Evolutionary conservation across 2,113 vertebrate species (phyloP).

Genomic region (Nannobrachium achirus): DNA sequence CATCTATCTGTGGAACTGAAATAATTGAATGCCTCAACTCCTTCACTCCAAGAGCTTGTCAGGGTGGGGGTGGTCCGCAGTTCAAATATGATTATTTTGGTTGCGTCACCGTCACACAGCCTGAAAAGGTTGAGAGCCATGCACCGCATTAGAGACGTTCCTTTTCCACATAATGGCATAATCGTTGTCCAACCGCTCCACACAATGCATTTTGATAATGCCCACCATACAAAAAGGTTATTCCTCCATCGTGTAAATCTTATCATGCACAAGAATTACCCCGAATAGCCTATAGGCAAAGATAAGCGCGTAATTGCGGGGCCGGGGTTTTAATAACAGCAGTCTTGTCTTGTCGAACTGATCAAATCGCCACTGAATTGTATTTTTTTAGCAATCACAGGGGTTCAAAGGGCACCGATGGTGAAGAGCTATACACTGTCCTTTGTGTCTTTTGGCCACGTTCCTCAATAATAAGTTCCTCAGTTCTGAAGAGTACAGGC

Average conservation of each 20-base stretch:
- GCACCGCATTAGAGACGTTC: conserved; percentile 11
- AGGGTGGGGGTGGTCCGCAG: too few species aligned
- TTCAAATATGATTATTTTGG: too few species aligned
- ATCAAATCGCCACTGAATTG: conserved; percentile 4
- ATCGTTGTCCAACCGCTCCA: conserved; percentile 6
- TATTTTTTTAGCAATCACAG: neutral
- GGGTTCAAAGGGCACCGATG: conserved; percentile 2
- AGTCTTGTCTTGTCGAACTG: neutral
- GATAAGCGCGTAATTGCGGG: neutral
- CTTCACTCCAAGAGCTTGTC: too few species aligned
- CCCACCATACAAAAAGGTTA: neutral
- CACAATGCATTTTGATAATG: conserved; percentile 6
- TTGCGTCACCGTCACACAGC: too few species aligned
- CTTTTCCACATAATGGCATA: conserved; percentile 1
- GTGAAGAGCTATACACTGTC: neutral
- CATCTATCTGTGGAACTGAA: too few species aligned
- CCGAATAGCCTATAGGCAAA: neutral
- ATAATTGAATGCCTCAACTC: too few species aligned
- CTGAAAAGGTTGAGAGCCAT: too few species aligned
- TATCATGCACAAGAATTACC: conserved; percentile 50
- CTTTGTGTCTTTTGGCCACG: neutral
- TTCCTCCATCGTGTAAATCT: conserved; percentile 25
- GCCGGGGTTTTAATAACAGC: neutral
- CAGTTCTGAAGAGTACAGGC: neutral
- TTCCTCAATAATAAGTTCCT: neutral